Evolutionary conservation across 2,797 vertebrate species (phyloP), one percentile per base, ranked within the genome.

Genomic region (Sylvia borin): DNA sequence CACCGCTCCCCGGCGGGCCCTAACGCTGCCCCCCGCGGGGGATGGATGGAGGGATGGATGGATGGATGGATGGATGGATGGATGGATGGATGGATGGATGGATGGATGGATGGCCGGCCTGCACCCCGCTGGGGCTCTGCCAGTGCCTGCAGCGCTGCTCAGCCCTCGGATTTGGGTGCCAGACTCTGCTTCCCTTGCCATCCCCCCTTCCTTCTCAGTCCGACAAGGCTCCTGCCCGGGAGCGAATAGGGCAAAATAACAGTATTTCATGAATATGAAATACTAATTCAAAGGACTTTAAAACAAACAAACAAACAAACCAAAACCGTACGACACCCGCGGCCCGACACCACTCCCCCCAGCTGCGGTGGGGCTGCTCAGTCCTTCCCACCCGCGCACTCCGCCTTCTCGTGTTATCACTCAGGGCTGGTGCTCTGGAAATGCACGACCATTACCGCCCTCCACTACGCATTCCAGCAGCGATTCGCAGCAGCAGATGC

Each of bases 171-270:
- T 58, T 12, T 36, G 24, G 34, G 10, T 25, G 20, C 34, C 55
- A 25, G 22, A 58, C 26, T 13, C 58, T 7, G 65, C 67, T 19
- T 29, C 48, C 29, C 38, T 50, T 17, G 55, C 60, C 88, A 21
- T 7, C 3, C 53, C 42, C 26, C 36, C 25, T 27, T 70, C 45
- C 31, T 29, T 25, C 55, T n/a, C 48, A 68, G 36, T 65, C 51
- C 47, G 5, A 16, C 42, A 31, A 20, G 38, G 55, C 64, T 90
- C 22, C 57, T 22, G n/a, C 40, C 25, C 24, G 32, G 47, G n/a
- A 61, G 20, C 0, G 24, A 32, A 40, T 0, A 48, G 3, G 36
- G 25, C 50, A 40, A 80, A 73, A 51, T 2, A 58, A 65, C 2
- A 42, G 9, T n/a, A 19, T 38, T 22, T 68, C 50, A 7, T 45